Evolutionary conservation across 2,797 vertebrate genomes (phyloP).

Genomic region (Anolis apletophallus): DNA sequence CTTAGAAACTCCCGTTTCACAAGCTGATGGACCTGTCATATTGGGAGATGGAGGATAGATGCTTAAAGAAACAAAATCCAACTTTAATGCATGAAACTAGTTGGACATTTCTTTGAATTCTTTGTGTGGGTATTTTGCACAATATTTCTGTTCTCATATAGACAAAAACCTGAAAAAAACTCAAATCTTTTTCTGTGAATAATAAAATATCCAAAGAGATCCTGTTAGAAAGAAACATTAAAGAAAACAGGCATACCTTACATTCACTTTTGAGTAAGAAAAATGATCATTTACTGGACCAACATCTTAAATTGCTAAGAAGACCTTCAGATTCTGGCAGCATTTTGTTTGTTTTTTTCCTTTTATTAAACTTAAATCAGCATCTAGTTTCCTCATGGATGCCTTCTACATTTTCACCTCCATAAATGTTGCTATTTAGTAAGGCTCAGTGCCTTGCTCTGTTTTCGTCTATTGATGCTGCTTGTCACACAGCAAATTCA

Average conservation of each 20-base stretch:
- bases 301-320: slow-evolving; percentile 57
- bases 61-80: background rate
- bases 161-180: slow-evolving; percentile 26
- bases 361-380: slow-evolving; percentile 37
- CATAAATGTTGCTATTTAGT: slow-evolving; percentile 53
- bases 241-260: background rate
- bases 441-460: slow-evolving; percentile 23
- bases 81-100: background rate
- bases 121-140: background rate
- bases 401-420: slow-evolving; percentile 56
- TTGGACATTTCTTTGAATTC: background rate
- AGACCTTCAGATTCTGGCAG: slow-evolving; percentile 57
- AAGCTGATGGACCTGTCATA: background rate
- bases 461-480: slow-evolving; percentile 22
- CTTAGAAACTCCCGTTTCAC: background rate
- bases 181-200: slow-evolving; percentile 33
- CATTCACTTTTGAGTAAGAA: slow-evolving; percentile 57
- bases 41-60: background rate
- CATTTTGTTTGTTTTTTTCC: slow-evolving; percentile 36
- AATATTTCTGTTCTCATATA: slow-evolving; percentile 34
- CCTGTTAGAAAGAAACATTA: slow-evolving; percentile 44
- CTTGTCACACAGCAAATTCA: background rate
- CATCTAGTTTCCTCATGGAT: slow-evolving; percentile 46
- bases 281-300: slow-evolving; percentile 49
- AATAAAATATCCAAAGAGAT: slow-evolving; percentile 42